Base-by-base conservation (phyloP, 2,888 invertebrate genomes). In the Netelia fuscicornis region DNA sequence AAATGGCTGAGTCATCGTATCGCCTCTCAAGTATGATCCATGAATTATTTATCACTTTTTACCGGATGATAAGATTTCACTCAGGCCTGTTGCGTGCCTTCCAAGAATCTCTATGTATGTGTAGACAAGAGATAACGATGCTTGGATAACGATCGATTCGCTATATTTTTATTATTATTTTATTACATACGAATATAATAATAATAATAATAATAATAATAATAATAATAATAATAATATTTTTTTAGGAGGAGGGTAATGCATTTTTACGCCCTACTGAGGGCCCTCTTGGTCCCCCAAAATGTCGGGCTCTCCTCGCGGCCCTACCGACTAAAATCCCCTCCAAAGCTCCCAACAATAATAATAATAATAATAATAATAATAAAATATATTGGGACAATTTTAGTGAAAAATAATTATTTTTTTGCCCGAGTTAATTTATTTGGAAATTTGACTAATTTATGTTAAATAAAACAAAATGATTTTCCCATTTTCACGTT, bases 1-100 rank as follows among this genome's bases (percentile, higher is more conserved):
- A 83, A 67, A 20, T 68, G 52, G 54, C 79, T 79, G 79, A 83
- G 25, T 83, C 79, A 83, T 75, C 79, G 67, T n/a, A 56, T 20
- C 44, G 13, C 68, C 62, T 79, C 68, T 64, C 56, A 54, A 70
- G 56, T 68, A 74, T 65, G 48, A 54, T 60, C 17, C 65, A 75
- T 79, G 79, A 83, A 83, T 83, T 79, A 83, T 83, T 83, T 74
- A 83, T 75, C n/a, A 68, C 70, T 37, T 70, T 75, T 75, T 67
- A 70, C 74, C 70, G 30, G 10, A 23, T 78, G 82, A 84, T 78
- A 82, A 82, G 72, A 84, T 72, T 76, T 77, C 78, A 77, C 72
- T 72, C 77, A 78, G 67, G 54, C 23, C 13, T 17, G 42, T 48
- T n/a, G 37, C 37, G 37, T 52, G 17, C 30, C 30, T 20, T 58